Evolutionary conservation across 2,113 vertebrate genomes (phyloP).

Genomic region (Rhegmatorhina hoffmannsi): DNA sequence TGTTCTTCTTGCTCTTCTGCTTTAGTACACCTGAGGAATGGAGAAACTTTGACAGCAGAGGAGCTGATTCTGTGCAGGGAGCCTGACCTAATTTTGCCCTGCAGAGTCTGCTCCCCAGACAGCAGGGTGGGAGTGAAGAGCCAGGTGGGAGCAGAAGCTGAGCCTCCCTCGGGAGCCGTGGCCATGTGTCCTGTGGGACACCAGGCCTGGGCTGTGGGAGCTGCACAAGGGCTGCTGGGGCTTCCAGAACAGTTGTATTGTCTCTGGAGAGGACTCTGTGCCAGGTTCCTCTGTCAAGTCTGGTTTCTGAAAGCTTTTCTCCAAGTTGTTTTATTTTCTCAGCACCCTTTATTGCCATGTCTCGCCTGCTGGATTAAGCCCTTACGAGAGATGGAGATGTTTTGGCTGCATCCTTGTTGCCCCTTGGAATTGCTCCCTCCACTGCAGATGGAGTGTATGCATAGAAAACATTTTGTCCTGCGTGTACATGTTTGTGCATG

Average conservation of each 20-base stretch:
- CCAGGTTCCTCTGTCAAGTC: constrained; percentile 9
- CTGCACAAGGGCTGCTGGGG: background rate
- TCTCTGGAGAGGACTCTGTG: background rate
- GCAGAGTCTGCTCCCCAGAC: background rate
- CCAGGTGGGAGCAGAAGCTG: background rate
- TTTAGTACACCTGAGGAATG: background rate
- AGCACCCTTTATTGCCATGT: background rate
- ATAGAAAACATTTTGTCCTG: constrained; percentile 12
- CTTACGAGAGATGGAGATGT: background rate
- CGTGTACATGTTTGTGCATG: background rate
- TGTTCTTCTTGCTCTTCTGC: background rate
- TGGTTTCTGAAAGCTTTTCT: background rate
- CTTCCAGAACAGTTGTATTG: background rate
- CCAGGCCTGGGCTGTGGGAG: background rate
- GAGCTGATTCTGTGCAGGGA: background rate
- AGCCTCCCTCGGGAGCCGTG: background rate
- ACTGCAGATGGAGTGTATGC: background rate
- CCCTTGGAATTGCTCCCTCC: background rate
- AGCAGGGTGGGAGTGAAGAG: background rate
- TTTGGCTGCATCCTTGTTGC: background rate
- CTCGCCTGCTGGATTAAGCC: background rate
- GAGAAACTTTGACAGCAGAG: background rate
- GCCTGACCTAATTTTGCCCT: background rate
- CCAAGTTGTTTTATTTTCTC: background rate
- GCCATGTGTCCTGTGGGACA: background rate